phyloP scores from a whole-genome alignment of 2,888 invertebrate genomes.

The Malacosoma neustria region DNA sequence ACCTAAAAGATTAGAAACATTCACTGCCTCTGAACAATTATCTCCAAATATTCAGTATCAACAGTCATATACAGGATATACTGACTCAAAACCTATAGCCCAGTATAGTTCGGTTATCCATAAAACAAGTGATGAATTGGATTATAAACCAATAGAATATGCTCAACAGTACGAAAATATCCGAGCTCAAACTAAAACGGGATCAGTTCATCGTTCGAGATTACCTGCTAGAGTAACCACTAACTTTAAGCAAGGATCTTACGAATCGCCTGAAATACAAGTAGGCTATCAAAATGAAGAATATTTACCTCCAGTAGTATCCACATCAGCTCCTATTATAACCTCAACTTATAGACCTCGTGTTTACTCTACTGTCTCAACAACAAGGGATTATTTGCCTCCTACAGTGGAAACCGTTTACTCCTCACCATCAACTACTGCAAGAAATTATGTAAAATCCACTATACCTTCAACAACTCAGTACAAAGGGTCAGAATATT shows the following conservation, averaged over 20 bases:
- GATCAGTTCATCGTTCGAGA: slow-evolving; percentile 43
- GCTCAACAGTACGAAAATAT: slow-evolving; percentile 24
- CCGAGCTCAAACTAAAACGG: slow-evolving; percentile 37
- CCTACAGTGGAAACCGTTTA: slow-evolving; percentile 21
- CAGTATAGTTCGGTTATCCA: slow-evolving; percentile 35
- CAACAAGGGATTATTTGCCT: slow-evolving; percentile 31
- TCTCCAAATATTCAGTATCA: slow-evolving; percentile 41
- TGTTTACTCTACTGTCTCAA: slow-evolving; percentile 34
- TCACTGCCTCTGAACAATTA: slow-evolving; percentile 35
- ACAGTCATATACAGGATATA: slow-evolving; percentile 36
- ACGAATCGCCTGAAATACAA: slow-evolving; percentile 56
- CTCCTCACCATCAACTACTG: slow-evolving; percentile 31
- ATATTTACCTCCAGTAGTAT: slow-evolving; percentile 52
- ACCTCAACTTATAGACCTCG: slow-evolving; percentile 42
- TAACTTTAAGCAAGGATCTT: slow-evolving; percentile 40
- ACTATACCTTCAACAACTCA: slow-evolving; percentile 36
- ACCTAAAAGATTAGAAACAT: slow-evolving; percentile 32
- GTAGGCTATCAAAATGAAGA: slow-evolving; percentile 52
- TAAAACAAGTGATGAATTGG: slow-evolving; percentile 32
- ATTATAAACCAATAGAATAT: slow-evolving; percentile 29
- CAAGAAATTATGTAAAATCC: slow-evolving; percentile 30
- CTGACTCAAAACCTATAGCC: slow-evolving; percentile 33
- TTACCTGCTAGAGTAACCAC: slow-evolving; percentile 35
- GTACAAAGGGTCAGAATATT: slow-evolving; percentile 42
- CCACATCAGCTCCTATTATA: slow-evolving; percentile 29